Base-by-base conservation (phyloP, 2,113 vertebrate species). In the Fulica atra region DNA sequence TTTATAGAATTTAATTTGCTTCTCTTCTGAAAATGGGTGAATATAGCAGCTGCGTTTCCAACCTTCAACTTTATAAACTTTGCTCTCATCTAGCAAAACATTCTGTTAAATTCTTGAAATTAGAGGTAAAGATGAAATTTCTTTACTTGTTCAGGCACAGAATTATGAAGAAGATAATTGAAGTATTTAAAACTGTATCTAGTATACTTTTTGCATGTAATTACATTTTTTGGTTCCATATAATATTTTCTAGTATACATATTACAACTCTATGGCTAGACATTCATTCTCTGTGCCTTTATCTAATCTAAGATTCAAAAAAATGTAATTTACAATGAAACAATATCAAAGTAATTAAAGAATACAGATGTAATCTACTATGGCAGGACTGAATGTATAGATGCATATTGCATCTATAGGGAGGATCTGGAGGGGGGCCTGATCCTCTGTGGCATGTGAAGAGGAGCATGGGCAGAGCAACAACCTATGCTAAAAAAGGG, bases 11-110 rank as follows among this genome's bases (percentile, higher is more conserved):
- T 95, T 95, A 80, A 91, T 89, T 92, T 96, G 46, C 42, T 78
- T 91, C 33, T 91, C 84, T 96, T 90, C 66, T 96, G 86, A 92
- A 96, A 97, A 97, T 33, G 13, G 71, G 42, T 48, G 91, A 87
- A 94, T 92, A 60, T 29, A 96, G 64, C 57, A 95, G 60, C 26
- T 95, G 38, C 44, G 28, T 85, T 97, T 89, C 90, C 90, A 97
- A 54, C 76, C 90, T 95, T 94, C 76, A 87, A 74, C 86, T 96
- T 95, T 9, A 36, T 84, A 95, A 97, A 93, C 31, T 96, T 96
- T 54, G 6, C 35, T 77, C 28, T 95, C n/a, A 92, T 83, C 18
- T 20, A 95, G 63, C 21, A 96, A 95, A 97, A 89, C 59, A 96
- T 77, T 96, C 33, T 78, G 44, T 48, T 71, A 96, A 90, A 19